Base-by-base conservation (phyloP, 1,140 invertebrate species). In the Cydia splendana region DNA sequence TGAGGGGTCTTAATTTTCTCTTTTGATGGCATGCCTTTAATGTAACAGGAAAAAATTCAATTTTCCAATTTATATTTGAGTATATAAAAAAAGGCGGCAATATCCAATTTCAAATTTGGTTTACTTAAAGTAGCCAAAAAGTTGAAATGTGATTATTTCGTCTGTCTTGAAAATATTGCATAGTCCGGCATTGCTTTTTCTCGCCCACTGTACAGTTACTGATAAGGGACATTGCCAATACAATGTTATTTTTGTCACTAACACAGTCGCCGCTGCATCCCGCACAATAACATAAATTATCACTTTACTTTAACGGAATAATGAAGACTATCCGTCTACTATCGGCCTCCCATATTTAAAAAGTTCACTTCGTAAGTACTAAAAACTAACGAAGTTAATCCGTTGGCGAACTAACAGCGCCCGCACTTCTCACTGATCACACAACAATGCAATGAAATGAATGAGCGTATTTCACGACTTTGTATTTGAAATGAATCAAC, bases 1-100 rank as follows among this genome's bases (percentile, higher is more conserved):
- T 91, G 91, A 53, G 91, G 87, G 65, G 86, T 86, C 62, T 82
- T 86, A 18, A 87, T 79, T 79, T 85, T 87, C 78, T 87, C 86
- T 73, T 82, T 85, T 81, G 80, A 86, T 83, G 91, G 85, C 91
- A 92, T 92, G 77, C 20, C 28, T 42, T 74, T 30, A 53, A 24
- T 62, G 10, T 48, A 15, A 48, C 13, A 15, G 45, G 45, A 48
- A 4, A 48, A 48, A 10, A 2, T 48, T 48, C 45, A 15, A 15
- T 48, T 48, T 48, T 48, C 13, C 45, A 12, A 13, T 15, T 45
- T 48, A 42, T 42, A 42, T 48, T 48, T 13, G 12, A 48, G 1
- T 42, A 42, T 7, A 15, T 15, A 24, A 62, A 62, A 20, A 62
- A 62, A 62, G 57, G 57, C 20, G 57, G 20, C 18, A 62, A 62